These are phyloP conservation scores for Cerastoderma edule DNA, from an alignment of 2,888 invertebrate genomes.

Conservation along the genomic window DNA sequence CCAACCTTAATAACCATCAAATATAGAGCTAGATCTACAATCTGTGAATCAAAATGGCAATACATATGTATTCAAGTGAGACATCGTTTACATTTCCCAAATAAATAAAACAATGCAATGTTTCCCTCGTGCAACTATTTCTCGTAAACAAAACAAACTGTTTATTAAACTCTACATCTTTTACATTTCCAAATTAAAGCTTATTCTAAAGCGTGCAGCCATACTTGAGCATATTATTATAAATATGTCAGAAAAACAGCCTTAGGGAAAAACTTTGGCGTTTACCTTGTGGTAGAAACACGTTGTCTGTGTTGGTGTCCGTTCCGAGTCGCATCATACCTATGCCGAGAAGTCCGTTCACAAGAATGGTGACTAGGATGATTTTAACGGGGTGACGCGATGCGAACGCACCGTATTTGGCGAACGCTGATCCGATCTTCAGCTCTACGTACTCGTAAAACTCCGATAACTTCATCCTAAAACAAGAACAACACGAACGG, in stretches of 20 bases:
- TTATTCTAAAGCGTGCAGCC: neutral
- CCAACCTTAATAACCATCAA: no score
- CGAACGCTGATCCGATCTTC: slow-evolving; percentile 36
- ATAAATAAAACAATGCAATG: no score
- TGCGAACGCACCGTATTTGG: slow-evolving; percentile 23
- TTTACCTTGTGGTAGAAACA: slow-evolving; percentile 62
- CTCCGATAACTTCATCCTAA: slow-evolving; percentile 21
- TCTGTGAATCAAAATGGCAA: neutral
- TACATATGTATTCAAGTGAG: neutral
- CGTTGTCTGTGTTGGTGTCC: slow-evolving; percentile 58
- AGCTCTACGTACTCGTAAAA: slow-evolving; percentile 32
- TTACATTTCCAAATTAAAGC: no score
- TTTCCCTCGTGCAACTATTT: no score
- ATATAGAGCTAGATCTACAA: neutral
- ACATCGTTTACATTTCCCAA: neutral
- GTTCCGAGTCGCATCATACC: slow-evolving; percentile 41
- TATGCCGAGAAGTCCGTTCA: slow-evolving; percentile 59
- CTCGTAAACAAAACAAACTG: no score
- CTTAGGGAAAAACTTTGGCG: neutral
- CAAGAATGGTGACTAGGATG: slow-evolving; percentile 15
- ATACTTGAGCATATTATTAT: neutral
- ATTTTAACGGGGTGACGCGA: slow-evolving; percentile 34
- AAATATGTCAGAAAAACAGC: neutral
- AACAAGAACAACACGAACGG: neutral
- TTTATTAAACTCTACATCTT: no score